These are phyloP conservation scores for Julus scanicus DNA, from an alignment of 2,888 invertebrate genomes.

Conservation along the genomic window DNA sequence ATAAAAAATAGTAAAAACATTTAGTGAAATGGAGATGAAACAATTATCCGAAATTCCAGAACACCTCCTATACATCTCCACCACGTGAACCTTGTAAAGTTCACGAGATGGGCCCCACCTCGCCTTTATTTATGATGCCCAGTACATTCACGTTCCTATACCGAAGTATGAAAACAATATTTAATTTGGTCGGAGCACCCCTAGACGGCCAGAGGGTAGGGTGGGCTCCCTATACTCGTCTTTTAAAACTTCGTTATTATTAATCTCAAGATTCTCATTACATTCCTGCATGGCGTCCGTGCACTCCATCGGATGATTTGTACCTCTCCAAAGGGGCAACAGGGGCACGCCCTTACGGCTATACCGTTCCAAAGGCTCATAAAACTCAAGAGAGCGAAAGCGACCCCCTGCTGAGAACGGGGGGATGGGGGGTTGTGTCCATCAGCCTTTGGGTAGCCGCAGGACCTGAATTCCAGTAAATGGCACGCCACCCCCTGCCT, in stretches of 20 bases:
- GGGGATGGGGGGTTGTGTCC: conserved; percentile 34
- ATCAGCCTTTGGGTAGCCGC: conserved; percentile 10
- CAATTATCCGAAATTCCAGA: not conserved
- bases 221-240: not conserved
- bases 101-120: conserved; percentile 17
- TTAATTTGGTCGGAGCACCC: conserved; percentile 30
- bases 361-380: conserved; percentile 42
- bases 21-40: not conserved
- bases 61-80: not conserved
- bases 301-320: conserved; percentile 29
- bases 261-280: conserved; percentile 35
- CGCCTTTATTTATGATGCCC: not conserved
- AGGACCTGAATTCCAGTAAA: conserved; percentile 3
- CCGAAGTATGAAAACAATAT: conserved; percentile 24
- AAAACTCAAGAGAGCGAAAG: not conserved
- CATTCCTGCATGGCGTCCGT: conserved; percentile 2
- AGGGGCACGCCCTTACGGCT: conserved; percentile 42
- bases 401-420: conserved; percentile 15
- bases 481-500: conserved; percentile 8
- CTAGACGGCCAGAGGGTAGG: not conserved
- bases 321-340: conserved; percentile 29
- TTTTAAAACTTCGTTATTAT: conserved; percentile 17
- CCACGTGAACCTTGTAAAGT: not conserved
- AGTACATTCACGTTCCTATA: not conserved
- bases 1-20: not conserved